phyloP scores from a whole-genome alignment of 1,140 invertebrate genomes.

The Drosophila ambigua region DNA sequence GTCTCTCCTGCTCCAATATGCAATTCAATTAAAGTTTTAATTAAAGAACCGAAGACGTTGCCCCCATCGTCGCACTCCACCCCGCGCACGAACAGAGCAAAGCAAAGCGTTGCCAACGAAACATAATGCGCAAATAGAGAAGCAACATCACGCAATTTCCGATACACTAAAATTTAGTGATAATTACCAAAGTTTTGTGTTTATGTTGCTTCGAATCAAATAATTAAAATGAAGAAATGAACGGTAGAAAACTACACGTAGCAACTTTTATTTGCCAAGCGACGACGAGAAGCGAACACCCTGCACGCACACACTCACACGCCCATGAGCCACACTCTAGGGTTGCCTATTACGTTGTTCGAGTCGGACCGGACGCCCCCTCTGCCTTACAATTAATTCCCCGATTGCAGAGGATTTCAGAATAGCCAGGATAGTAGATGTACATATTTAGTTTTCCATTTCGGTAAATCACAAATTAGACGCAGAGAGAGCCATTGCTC shows the following conservation, averaged over 20 bases:
- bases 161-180: neutral
- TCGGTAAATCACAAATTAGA: neutral
- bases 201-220: neutral
- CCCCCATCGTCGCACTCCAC: neutral
- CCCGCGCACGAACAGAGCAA: neutral
- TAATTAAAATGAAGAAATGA: neutral
- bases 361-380: neutral
- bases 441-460: constrained; percentile 1
- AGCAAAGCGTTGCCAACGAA: constrained; percentile 42
- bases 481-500: constrained; percentile 23
- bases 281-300: constrained; percentile 43
- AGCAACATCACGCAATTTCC: neutral
- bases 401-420: neutral
- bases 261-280: constrained; percentile 68
- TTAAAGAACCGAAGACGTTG: constrained; percentile 17
- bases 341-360: constrained; percentile 44
- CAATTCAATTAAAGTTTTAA: constrained; percentile 44
- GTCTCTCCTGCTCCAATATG: constrained; percentile 7
- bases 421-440: neutral
- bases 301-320: constrained; percentile 50
- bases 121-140: constrained; percentile 40
- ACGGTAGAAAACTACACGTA: constrained; percentile 69
- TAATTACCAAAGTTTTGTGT: neutral
- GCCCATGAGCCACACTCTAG: constrained; percentile 36
- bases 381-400: constrained; percentile 2